Base-by-base conservation (phyloP, 2,888 invertebrate species). In the Eurytoma californica region DNA sequence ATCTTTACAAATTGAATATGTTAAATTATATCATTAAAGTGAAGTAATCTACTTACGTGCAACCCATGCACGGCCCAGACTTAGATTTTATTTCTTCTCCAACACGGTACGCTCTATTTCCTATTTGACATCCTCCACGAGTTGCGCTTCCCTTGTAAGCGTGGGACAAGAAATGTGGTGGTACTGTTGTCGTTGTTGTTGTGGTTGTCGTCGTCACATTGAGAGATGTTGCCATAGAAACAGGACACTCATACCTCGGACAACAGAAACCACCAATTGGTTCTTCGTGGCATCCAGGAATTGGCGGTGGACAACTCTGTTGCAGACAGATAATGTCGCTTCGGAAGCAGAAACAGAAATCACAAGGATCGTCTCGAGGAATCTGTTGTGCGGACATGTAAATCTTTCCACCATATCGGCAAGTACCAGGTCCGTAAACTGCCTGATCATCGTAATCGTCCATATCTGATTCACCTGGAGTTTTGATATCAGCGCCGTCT, bases 271-370 rank as follows among this genome's bases (percentile, higher is more conserved):
- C 97, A 90, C 94, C 94, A 85, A 98, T 97, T 20, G 96, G 95
- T 91, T 97, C 97, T 89, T 97, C 97, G 90, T 95, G 96, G 87
- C 97, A 98, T 78, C 96, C 95, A 69, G 95, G 94, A 86, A 97
- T 97, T 58, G 97, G 97, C 69, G 97, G 97, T 72, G 97, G 97
- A 91, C 97, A 98, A 86, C 97, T 97, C 91, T 98, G 97, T 91
- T 97, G 97, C 83, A 97, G 92, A 86, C 97, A 98, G 87, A 98
- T 97, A 86, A 98, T 97, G 88, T 97, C 97, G 89, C 97, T 97
- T 90, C 97, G 94, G 92, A 97, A 98, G 92, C 97, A 98, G 94
- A 98, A 97, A 91, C 97, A 98, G 92, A 97, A 98, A 89, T 97
- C 97, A 90, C 97, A 98, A 30, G 97, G 97, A 91, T 98, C 97